Percentiles rank a stretch among this genome's conserved stretches.
Conservation (phyloP, 2,888 invertebrate genomes). For the Chromoteleia sp. region DNA sequence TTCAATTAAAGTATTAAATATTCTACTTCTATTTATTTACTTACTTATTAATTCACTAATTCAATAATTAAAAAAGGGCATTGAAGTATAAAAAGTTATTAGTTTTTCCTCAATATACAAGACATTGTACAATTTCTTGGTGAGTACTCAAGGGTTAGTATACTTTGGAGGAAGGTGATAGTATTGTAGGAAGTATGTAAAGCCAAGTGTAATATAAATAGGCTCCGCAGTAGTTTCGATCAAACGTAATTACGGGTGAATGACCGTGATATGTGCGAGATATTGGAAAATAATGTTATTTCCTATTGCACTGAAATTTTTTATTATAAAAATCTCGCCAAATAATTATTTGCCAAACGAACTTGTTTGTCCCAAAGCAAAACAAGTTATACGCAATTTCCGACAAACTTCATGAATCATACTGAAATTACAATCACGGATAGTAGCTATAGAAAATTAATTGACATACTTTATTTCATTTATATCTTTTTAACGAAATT, state of each 20-base stretch:
- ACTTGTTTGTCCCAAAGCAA: constrained; percentile 9
- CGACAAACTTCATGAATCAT: neutral
- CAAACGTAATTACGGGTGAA: constrained; percentile 60
- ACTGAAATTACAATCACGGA: constrained; percentile 8
- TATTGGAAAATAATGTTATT: constrained; percentile 46
- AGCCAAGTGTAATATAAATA: constrained; percentile 70
- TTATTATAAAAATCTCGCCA: constrained; percentile 26
- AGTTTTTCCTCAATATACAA: too few relatives aligned
- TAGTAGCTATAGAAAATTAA: too few relatives aligned
- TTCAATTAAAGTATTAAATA: too few relatives aligned
- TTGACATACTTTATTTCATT: too few relatives aligned
- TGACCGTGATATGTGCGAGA: constrained; percentile 44
- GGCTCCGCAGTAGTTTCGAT: constrained; percentile 53
- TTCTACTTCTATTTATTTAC: too few relatives aligned
- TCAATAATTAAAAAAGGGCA: too few relatives aligned
- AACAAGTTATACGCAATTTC: constrained; percentile 9
- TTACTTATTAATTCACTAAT: too few relatives aligned
- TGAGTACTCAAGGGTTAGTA: constrained; percentile 46
- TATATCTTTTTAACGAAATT: too few relatives aligned
- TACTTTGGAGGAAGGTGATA: constrained; percentile 25
- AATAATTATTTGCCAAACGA: constrained; percentile 13
- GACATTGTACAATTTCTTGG: constrained; percentile 17
- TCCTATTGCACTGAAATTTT: constrained; percentile 33
- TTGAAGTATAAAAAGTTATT: too few relatives aligned
- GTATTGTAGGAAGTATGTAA: constrained; percentile 60